Evolutionary conservation across 2,888 invertebrate genomes (phyloP), one percentile per base, ranked within the genome.

Genomic region (Tenthredo notha): DNA sequence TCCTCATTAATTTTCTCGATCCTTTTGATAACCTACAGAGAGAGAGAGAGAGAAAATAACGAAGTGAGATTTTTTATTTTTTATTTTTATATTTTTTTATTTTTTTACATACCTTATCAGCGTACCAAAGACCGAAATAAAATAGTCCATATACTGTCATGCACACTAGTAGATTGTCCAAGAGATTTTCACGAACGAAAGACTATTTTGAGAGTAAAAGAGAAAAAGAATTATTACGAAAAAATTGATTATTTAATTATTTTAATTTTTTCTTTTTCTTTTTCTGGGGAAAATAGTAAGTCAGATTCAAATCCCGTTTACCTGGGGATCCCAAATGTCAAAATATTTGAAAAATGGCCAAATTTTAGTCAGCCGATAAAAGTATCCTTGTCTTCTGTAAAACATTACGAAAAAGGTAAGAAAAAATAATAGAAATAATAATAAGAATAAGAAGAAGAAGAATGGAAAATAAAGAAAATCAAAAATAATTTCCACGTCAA

Each of bases 121-220:
- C 91, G 85, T 90, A 92, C 92, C 92, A 93, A 3, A 92, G 80
- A 65, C 90, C 89, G 61, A 88, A 85, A 85, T 92, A 93, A 86
- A 93, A 91, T 18, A 92, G 61, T 40, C 90, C 84, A 85, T 92
- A 92, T 86, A 90, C 89, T 70, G 92, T 87, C 84, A 92, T 87
- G 85, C 91, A 92, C 15, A 92, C 87, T 84, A 89, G 90, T 43
- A 90, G 86, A 84, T 93, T 92, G 87, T 92, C 92, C 88, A 91
- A 87, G 85, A 93, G 82, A 80, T 92, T 91, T 74, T 89, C 89
- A 9, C 92, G 90, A 87, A 93, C 88, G 78, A 92, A 91, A 0
- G 91, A 92, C 93, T 93, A 87, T 77, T 2, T 72, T 72, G 9
- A 7, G 33, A 61, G 74, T 3, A 33, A 61, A 78, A 3, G 10